Percentiles rank a stretch among this genome's conserved stretches.
These are phyloP conservation scores for Bathynomus jamesi DNA, from an alignment of 1,140 invertebrate genomes.

Conservation along the genomic window DNA sequence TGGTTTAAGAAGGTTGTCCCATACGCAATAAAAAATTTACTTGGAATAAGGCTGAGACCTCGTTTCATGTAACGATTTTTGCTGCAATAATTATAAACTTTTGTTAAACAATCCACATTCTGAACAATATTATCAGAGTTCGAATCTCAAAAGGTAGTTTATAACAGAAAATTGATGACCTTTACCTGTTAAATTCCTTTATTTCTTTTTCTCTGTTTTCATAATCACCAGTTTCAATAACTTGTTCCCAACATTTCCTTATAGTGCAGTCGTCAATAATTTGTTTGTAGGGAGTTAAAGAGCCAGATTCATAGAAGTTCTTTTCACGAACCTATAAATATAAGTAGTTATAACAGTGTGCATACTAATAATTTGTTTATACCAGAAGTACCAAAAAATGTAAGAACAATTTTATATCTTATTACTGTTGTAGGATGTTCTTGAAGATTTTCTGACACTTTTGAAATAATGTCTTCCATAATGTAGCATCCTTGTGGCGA, in stretches of 20 bases:
- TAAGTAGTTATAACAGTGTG: too few relatives aligned
- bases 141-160: too few relatives aligned
- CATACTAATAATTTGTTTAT: too few relatives aligned
- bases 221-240: slow-evolving; percentile 59
- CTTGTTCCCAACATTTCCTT: slow-evolving; percentile 73
- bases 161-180: too few relatives aligned
- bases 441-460: slow-evolving; percentile 53
- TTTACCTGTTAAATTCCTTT: slow-evolving; percentile 59
- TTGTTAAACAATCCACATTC: too few relatives aligned
- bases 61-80: slow-evolving; percentile 53
- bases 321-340: slow-evolving; percentile 52
- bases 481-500: slow-evolving; percentile 82
- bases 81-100: too few relatives aligned
- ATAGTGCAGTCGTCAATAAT: slow-evolving; percentile 64
- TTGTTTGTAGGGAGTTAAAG: slow-evolving; percentile 72
- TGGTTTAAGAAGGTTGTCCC: slow-evolving; percentile 74
- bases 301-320: slow-evolving; percentile 69
- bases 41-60: slow-evolving; percentile 76
- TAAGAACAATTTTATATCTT: too few relatives aligned
- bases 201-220: slow-evolving; percentile 53
- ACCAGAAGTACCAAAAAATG: too few relatives aligned
- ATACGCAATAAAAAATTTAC: slow-evolving; percentile 85
- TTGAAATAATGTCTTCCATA: slow-evolving; percentile 65
- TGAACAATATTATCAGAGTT: too few relatives aligned
- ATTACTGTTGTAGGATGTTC: neutral